Evolutionary conservation across 2,797 vertebrate genomes (phyloP).

Genomic region (Acestrorhynchus altus): DNA sequence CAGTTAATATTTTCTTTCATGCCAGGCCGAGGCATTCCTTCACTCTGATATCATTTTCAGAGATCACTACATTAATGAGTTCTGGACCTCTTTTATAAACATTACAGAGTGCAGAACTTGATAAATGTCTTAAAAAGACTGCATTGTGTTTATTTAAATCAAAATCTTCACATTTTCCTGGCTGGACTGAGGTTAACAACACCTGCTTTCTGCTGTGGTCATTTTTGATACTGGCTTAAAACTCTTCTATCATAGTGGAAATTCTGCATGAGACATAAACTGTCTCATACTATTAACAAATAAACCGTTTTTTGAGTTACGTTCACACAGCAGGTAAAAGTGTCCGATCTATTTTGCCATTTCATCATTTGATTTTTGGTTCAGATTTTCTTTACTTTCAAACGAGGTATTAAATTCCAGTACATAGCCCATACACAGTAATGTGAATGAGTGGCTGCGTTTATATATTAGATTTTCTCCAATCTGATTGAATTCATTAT

Average conservation of each 20-base stretch:
- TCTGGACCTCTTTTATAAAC: slow-evolving; percentile 13
- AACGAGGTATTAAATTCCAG: no score
- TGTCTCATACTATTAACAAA: neutral
- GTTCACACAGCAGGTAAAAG: no score
- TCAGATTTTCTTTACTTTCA: no score
- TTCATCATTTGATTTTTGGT: no score
- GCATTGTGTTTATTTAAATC: neutral
- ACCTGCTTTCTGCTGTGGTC: neutral
- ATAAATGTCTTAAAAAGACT: neutral
- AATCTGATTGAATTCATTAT: no score
- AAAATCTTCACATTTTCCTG: neutral
- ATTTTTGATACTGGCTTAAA: neutral
- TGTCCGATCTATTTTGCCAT: no score
- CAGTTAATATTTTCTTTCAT: slow-evolving; percentile 30
- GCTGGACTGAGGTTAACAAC: neutral
- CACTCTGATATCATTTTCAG: slow-evolving; percentile 13
- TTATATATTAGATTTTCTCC: no score
- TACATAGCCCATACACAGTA: no score
- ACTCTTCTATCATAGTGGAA: no score
- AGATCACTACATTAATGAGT: slow-evolving; percentile 9
- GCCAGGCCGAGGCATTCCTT: slow-evolving; percentile 15
- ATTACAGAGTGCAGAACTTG: neutral
- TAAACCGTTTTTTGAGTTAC: no score
- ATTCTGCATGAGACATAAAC: neutral
- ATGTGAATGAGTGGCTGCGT: no score